A percentile compares a stretch with the other conserved stretches of the same genome.
phyloP scores from a whole-genome alignment of 2,797 vertebrate genomes.

The Enteromius unitaeniatus region DNA sequence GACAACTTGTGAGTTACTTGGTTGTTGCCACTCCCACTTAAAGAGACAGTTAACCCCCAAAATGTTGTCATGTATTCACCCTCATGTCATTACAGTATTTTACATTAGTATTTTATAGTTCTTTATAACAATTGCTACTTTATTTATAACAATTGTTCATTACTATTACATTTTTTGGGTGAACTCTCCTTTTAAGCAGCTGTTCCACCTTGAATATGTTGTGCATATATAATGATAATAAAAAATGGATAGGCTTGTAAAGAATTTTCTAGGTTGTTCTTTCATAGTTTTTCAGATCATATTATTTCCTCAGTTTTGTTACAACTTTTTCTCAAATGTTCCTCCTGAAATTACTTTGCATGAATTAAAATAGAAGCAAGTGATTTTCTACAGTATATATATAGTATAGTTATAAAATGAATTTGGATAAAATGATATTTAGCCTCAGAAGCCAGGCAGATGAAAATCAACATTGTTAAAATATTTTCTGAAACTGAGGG shows the following conservation, averaged over 20 bases:
- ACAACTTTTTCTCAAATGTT: neutral
- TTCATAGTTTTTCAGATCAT: neutral
- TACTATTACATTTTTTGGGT: neutral
- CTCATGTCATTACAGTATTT: neutral
- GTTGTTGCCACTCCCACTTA: neutral
- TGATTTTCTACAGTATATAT: neutral
- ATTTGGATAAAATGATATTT: neutral
- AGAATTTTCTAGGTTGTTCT: neutral
- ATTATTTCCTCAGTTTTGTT: neutral
- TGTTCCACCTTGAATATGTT: neutral
- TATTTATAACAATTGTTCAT: neutral
- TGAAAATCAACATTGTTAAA: neutral
- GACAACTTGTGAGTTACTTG: neutral
- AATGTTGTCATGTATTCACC: neutral
- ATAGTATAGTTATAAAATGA: neutral
- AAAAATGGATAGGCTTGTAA: neutral
- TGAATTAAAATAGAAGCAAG: neutral
- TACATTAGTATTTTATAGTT: neutral
- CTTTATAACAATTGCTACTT: neutral
- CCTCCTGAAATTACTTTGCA: neutral
- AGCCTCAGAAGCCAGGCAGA: neutral
- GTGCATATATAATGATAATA: neutral
- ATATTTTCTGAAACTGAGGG: neutral
- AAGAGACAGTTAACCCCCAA: neutral
- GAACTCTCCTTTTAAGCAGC: neutral